Base-by-base conservation (phyloP, 2,797 vertebrate species). In the Garrulus glandarius region DNA sequence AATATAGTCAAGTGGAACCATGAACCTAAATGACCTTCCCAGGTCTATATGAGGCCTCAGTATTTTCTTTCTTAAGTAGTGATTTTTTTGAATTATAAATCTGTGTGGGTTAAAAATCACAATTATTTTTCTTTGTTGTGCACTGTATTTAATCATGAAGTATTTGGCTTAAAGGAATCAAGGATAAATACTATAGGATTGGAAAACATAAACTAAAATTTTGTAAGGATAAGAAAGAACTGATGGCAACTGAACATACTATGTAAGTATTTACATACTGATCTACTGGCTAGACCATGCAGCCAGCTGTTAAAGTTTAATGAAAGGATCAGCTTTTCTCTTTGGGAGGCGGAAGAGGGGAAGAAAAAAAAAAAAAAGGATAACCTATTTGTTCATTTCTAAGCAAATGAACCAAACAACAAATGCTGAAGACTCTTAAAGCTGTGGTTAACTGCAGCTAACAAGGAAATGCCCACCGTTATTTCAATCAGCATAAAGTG, bases 231-330 rank as follows among this genome's bases (percentile, higher is more conserved):
- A 75, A 87, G 52, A 68, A 75, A 87, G 44, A 37, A 83, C 79
- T 68, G 89, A 92, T 20, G 72, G 59, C 61, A 93, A 89, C 64
- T 47, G 71, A 67, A 81, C 29, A 60, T 13, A 44, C 15, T 84
- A 24, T 84, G 41, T 79, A 91, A 95, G 84, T 89, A 87, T 86
- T 87, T 96, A 89, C 60, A 85, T 55, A 70, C n/a, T 79, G 47
- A 77, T 71, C 74, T 80, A 93, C 70, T 92, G 80, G 86, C 36
- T 43, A 88, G 64, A 55, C 43, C 50, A 69, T 24, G n/a, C 27
- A 84, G 39, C 81, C 93, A 96, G 81, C 69, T 93, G 86, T 57
- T 68, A 79, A 93, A 94, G 37, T 69, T 95, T 94, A 97, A 81
- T 63, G 61, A 92, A 97, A 86, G 36, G 59, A 81, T 63, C 65